Percentiles rank a stretch among this genome's conserved stretches.
Conservation (phyloP, 2,113 vertebrate genomes). For the Arizona elegans region DNA sequence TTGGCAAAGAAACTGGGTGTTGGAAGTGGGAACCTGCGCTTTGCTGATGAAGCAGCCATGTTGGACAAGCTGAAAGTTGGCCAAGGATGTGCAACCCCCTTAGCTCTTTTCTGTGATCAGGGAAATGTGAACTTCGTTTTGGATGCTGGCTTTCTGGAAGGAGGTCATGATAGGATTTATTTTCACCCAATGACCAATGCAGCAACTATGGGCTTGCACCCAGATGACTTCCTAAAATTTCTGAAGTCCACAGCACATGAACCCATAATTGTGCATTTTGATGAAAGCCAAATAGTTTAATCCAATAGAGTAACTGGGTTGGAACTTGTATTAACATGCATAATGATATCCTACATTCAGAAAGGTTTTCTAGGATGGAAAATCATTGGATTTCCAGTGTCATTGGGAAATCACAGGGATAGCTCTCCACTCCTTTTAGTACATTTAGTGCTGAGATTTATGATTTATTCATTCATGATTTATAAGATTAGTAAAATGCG, state of each 20-base stretch:
- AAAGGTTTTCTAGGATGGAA: neutral
- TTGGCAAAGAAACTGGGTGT: conserved; percentile 88
- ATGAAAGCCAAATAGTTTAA: conserved; percentile 44
- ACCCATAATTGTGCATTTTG: conserved; percentile 71
- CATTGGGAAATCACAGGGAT: neutral
- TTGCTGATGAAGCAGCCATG: conserved; percentile 86
- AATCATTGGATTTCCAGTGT: neutral
- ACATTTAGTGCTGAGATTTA: neutral
- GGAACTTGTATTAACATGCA: neutral
- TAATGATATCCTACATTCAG: neutral
- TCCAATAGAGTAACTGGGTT: neutral
- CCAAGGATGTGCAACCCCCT: conserved; percentile 83
- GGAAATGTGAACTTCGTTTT: conserved; percentile 80
- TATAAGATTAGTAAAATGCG: neutral
- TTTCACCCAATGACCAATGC: conserved; percentile 94
- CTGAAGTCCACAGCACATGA: conserved; percentile 86
- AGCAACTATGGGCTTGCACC: conserved; percentile 85
- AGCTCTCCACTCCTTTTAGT: neutral
- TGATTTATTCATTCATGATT: neutral
- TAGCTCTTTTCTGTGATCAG: conserved; percentile 85
- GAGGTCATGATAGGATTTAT: conserved; percentile 78
- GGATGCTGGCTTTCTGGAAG: conserved; percentile 81
- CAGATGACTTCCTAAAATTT: conserved; percentile 82
- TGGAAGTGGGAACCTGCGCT: conserved; percentile 86
- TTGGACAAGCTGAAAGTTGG: conserved; percentile 86